phyloP scores from a whole-genome alignment of 1,140 invertebrate species.

The Drosophila equinoxialis region DNA sequence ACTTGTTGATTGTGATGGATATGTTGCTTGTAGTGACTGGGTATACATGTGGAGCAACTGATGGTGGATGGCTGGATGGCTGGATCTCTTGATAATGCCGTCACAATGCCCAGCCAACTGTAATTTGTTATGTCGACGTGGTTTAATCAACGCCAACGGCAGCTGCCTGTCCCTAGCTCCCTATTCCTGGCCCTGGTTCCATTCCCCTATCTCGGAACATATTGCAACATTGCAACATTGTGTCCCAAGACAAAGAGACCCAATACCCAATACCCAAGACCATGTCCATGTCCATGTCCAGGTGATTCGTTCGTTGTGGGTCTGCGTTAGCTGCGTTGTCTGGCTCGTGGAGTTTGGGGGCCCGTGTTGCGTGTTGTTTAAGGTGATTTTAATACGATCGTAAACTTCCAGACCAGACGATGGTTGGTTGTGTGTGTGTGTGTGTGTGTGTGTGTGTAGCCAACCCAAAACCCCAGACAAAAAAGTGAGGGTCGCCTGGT shows the following conservation, averaged over 20 bases:
- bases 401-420: slow-evolving; percentile 75
- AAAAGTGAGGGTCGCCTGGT: slow-evolving; percentile 64
- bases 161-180: slow-evolving; percentile 1
- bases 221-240: slow-evolving; percentile 68
- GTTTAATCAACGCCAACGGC: slow-evolving; percentile 76
- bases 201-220: slow-evolving; percentile 47
- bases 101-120: slow-evolving; percentile 69
- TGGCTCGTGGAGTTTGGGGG: slow-evolving; percentile 64
- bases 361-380: slow-evolving; percentile 74
- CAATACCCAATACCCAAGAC: not conserved
- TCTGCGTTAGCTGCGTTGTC: slow-evolving; percentile 22
- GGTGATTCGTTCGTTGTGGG: slow-evolving; percentile 51
- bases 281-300: not conserved
- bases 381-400: slow-evolving; percentile 82
- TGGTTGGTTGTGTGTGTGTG: slow-evolving; percentile 18
- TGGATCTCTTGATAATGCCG: slow-evolving; percentile 65
- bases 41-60: slow-evolving; percentile 22
- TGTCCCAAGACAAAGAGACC: slow-evolving; percentile 29
- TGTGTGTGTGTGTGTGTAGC: not conserved
- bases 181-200: not conserved
- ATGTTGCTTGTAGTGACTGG: slow-evolving; percentile 23
- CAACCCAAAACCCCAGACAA: slow-evolving; percentile 52
- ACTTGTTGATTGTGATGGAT: slow-evolving; percentile 78
- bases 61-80: slow-evolving; percentile 8
- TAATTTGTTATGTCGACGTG: slow-evolving; percentile 80